Evolutionary conservation across 2,888 invertebrate genomes (phyloP).

Genomic region (Andrena dorsata): DNA sequence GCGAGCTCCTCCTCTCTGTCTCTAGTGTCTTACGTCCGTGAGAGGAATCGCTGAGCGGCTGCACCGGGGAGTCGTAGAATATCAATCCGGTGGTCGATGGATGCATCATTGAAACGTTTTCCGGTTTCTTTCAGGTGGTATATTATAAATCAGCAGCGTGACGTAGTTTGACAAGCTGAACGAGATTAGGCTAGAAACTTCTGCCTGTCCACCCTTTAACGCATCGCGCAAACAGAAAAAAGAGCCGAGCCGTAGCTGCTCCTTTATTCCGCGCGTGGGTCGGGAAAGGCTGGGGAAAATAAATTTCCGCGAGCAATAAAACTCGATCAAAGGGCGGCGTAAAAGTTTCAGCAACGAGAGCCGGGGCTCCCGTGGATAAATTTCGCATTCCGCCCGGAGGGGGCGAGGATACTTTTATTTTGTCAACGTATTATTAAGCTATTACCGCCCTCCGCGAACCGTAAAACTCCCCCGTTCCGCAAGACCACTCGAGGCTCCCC

Average conservation of each 20-base stretch:
- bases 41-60: conserved; percentile 13
- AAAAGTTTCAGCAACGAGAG: conserved; percentile 21
- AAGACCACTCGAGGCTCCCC: conserved; percentile 24
- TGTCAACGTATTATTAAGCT: conserved; percentile 49
- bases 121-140: too few species aligned
- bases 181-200: conserved; percentile 22
- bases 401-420: conserved; percentile 23
- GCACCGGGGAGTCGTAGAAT: background rate
- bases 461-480: conserved; percentile 37
- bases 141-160: background rate
- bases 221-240: background rate
- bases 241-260: background rate
- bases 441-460: conserved; percentile 35
- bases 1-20: conserved; percentile 21
- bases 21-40: conserved; percentile 26
- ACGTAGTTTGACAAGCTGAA: background rate
- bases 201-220: background rate
- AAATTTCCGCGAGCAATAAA: conserved; percentile 41
- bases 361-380: conserved; percentile 11
- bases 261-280: conserved; percentile 4
- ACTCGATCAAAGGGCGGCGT: conserved; percentile 37
- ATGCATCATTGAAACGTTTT: too few species aligned
- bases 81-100: background rate
- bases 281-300: background rate
- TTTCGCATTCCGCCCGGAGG: background rate